Evolutionary conservation across 2,113 vertebrate species (phyloP).

Genomic region (Budorcas taxicolor): DNA sequence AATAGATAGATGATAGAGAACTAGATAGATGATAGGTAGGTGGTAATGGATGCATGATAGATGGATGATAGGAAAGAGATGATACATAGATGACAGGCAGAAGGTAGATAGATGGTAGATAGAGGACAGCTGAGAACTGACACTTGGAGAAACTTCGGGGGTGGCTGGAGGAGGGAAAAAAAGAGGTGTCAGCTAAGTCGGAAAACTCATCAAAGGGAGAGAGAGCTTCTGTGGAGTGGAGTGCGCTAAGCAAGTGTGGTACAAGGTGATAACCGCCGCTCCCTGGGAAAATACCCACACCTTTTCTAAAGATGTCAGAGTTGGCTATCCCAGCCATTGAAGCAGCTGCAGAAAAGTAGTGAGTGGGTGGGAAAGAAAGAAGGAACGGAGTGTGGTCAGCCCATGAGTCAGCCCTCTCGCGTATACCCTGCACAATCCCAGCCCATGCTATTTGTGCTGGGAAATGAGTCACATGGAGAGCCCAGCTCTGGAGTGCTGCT

Average conservation of each 20-base stretch:
- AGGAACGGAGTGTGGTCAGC: background rate
- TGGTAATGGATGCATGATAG: background rate
- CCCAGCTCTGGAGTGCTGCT: background rate
- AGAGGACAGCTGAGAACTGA: background rate
- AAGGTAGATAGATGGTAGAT: background rate
- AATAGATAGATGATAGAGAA: background rate
- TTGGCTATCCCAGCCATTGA: background rate
- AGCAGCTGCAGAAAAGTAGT: background rate
- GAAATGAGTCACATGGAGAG: background rate
- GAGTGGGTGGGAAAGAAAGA: background rate
- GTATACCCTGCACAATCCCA: background rate
- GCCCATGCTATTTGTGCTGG: background rate
- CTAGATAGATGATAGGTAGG: background rate
- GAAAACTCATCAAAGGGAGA: background rate
- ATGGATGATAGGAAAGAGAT: background rate
- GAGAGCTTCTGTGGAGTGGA: background rate
- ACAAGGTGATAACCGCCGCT: rapidly evolving
- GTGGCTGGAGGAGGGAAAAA: background rate
- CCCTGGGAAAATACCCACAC: background rate
- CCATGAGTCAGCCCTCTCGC: background rate
- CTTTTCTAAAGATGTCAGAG: background rate
- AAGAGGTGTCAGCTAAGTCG: background rate
- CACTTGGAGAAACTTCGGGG: background rate
- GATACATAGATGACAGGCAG: background rate
- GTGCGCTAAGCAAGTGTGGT: background rate